Evolutionary conservation across 2,113 vertebrate genomes (phyloP).

Genomic region (Oreochromis spilurus): DNA sequence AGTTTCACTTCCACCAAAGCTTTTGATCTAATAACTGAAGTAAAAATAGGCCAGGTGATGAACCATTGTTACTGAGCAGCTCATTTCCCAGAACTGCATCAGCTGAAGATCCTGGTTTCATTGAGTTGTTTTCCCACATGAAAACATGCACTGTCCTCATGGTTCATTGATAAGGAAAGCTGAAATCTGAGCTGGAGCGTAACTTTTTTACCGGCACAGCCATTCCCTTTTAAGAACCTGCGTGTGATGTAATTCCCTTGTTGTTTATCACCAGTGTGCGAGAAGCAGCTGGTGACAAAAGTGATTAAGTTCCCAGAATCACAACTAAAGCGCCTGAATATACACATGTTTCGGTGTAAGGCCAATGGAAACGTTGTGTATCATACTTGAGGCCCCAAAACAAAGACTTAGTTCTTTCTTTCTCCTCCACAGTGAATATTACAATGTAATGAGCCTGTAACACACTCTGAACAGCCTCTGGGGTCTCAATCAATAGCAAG

Average conservation of each 20-base stretch:
- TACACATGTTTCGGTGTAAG: neutral
- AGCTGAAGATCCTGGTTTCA: neutral
- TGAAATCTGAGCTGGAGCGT: neutral
- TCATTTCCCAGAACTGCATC: neutral
- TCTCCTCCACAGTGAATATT: neutral
- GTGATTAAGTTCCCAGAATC: neutral
- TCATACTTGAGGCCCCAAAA: neutral
- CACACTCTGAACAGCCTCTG: neutral
- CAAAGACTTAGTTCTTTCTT: neutral
- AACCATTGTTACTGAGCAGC: rapidly evolving
- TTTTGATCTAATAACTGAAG: neutral
- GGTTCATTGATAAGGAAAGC: neutral
- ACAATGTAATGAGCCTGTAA: neutral
- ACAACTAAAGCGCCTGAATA: neutral
- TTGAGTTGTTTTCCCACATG: neutral
- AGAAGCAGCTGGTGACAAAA: neutral
- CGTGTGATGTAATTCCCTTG: neutral
- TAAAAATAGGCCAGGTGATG: neutral
- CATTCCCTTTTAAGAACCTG: neutral
- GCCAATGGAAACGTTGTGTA: neutral
- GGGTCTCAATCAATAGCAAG: neutral
- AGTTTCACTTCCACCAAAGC: neutral
- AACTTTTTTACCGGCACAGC: neutral
- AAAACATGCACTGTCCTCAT: neutral
- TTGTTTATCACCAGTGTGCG: neutral